Evolutionary conservation across 2,888 invertebrate genomes (phyloP), one percentile per base, ranked within the genome.

Genomic region (Idaea biselata): DNA sequence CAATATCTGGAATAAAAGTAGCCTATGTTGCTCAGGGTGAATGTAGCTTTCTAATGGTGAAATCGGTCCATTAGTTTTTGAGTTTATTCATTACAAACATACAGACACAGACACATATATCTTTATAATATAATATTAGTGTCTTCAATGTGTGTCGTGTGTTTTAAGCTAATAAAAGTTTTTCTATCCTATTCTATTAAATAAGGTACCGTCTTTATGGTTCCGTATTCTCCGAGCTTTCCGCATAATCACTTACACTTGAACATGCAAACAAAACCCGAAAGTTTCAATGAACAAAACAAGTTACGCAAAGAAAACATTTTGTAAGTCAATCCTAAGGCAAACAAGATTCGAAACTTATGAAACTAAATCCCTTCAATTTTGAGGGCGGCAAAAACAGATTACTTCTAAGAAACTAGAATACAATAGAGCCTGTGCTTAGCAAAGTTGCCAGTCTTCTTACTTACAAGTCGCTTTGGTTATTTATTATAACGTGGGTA

Each of bases 281-380:
- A 44, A 44, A 44, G 8, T 44, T 44, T 44, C 44, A 44, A 44
- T 44, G 11, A 44, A 44, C 44, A 44, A 44, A 44, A 44, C 44
- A 44, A 44, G 44, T 44, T 44, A 44, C 8, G 11, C 11, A 44
- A 44, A 44, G 44, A 44, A 44, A 44, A 44, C 44, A 44, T 44
- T 44, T 44, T 44, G 44, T 44, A 44, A 44, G 44, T 44, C 44
- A 44, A 44, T 44, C 44, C 44, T 44, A 44, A 5, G 44, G 44
- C 44, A 44, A 44, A 44, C 44, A 44, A 44, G 44, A 44, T 44
- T 44, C 44, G 44, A 44, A 44, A 44, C 44, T 44, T 44, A 44
- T 44, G 44, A 44, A 44, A 44, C 44, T 44, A 44, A 44, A 44
- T 44, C 44, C 44, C 44, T 44, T 44, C 44, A 44, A 44, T 44